Percentiles rank a stretch among this genome's conserved stretches.
phyloP scores from a whole-genome alignment of 1,140 invertebrate species.

The Anthonomus grandis region DNA sequence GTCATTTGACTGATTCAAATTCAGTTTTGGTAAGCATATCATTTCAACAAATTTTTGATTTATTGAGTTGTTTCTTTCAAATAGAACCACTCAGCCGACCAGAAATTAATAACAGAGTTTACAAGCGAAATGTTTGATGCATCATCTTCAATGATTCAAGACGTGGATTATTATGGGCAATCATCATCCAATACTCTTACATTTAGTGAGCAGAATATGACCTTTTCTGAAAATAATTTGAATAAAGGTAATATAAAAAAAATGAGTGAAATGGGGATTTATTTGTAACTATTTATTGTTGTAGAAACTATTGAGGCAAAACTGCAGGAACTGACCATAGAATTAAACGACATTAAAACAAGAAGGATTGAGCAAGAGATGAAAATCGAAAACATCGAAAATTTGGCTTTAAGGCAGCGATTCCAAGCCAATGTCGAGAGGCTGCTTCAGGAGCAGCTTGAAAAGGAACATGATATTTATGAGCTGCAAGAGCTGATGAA shows the following conservation, averaged over 20 bases:
- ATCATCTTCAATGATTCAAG: constrained; percentile 38
- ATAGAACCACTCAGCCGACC: constrained; percentile 35
- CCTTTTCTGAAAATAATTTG: constrained; percentile 38
- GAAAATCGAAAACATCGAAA: constrained; percentile 83
- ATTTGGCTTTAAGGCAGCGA: constrained; percentile 73
- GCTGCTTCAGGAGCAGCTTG: constrained; percentile 71
- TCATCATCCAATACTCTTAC: constrained; percentile 37
- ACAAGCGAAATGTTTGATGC: constrained; percentile 47
- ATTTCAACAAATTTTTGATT: constrained; percentile 4
- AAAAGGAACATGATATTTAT: constrained; percentile 70
- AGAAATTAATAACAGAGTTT: constrained; percentile 46
- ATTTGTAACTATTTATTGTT: constrained; percentile 20
- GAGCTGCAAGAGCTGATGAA: constrained; percentile 43
- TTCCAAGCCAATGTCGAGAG: constrained; percentile 79
- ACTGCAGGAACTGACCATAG: constrained; percentile 59
- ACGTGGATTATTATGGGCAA: constrained; percentile 45
- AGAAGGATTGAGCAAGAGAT: constrained; percentile 73
- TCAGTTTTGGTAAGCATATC: constrained; percentile 55
- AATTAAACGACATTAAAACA: constrained; percentile 69
- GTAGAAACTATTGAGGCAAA: constrained; percentile 54
- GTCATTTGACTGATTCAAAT: constrained; percentile 70
- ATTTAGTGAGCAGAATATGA: constrained; percentile 33
- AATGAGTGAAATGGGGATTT: too few relatives aligned
- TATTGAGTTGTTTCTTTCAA: constrained; percentile 30
- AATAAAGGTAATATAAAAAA: constrained; percentile 48